Conservation (phyloP, 2,113 vertebrate genomes). For the Dasyprocta punctata region DNA sequence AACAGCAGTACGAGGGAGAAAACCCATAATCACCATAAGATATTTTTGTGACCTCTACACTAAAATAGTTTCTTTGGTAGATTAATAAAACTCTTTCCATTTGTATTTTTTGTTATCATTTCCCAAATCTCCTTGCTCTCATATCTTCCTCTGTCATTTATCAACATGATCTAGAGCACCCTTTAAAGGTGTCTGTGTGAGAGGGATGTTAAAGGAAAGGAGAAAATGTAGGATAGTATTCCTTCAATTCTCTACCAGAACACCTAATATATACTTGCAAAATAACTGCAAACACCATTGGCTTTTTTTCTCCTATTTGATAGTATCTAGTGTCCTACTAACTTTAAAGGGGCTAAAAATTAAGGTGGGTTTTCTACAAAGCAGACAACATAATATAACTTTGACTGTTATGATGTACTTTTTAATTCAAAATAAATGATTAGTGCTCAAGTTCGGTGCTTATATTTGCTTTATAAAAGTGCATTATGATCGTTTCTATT, state of each 20-base stretch:
- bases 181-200: background rate
- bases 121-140: background rate
- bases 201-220: background rate
- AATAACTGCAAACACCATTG: background rate
- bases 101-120: background rate
- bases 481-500: background rate
- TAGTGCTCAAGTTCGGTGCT: background rate
- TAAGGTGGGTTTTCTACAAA: background rate
- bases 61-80: background rate
- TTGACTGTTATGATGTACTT: background rate
- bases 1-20: background rate
- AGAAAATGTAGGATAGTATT: background rate
- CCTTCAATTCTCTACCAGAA: background rate
- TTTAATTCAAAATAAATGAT: background rate
- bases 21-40: background rate
- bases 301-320: background rate
- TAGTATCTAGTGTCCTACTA: background rate
- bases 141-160: background rate
- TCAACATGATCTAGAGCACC: background rate
- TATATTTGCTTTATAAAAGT: constrained; percentile 15
- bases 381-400: background rate
- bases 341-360: background rate
- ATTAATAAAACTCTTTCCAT: background rate
- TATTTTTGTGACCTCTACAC: background rate
- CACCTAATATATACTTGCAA: background rate